These are phyloP conservation scores for Eudorcas thomsonii DNA, from an alignment of 2,113 vertebrate genomes.

Conservation along the genomic window DNA sequence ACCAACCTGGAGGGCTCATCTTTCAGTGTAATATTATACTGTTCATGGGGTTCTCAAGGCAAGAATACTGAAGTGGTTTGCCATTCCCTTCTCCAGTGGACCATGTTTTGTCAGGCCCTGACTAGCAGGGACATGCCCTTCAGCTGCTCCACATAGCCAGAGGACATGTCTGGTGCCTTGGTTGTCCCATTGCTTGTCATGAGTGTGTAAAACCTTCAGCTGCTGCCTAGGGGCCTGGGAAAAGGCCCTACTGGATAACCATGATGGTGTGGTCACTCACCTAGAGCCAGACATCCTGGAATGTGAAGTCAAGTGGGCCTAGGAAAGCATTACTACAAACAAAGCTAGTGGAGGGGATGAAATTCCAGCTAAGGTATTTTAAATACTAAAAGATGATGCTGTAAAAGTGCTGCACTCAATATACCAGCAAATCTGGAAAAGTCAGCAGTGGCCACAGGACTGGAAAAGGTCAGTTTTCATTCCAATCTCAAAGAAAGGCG, in stretches of 20 bases:
- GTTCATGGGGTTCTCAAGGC: not conserved
- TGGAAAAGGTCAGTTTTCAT: not conserved
- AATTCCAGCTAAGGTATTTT: not conserved
- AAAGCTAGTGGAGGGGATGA: not conserved
- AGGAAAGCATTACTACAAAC: not conserved
- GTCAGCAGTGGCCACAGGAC: not conserved
- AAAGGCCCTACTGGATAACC: not conserved
- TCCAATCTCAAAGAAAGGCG: not conserved
- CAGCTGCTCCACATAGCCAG: not conserved
- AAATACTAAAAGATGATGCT: not conserved
- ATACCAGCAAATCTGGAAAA: not conserved
- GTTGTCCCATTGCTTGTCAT: not conserved
- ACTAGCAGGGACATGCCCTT: not conserved
- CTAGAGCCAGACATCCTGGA: not conserved
- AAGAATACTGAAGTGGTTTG: not conserved
- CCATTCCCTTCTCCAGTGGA: not conserved
- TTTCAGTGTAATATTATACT: not conserved
- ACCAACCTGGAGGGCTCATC: not conserved
- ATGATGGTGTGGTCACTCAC: not conserved
- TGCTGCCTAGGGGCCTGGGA: not conserved
- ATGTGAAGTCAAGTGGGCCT: not conserved
- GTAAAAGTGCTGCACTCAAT: not conserved
- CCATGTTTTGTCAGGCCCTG: not conserved
- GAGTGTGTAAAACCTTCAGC: not conserved
- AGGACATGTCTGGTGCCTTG: not conserved